phyloP scores from a whole-genome alignment of 2,888 invertebrate genomes.

The Hirtodrosophila histrioides region DNA sequence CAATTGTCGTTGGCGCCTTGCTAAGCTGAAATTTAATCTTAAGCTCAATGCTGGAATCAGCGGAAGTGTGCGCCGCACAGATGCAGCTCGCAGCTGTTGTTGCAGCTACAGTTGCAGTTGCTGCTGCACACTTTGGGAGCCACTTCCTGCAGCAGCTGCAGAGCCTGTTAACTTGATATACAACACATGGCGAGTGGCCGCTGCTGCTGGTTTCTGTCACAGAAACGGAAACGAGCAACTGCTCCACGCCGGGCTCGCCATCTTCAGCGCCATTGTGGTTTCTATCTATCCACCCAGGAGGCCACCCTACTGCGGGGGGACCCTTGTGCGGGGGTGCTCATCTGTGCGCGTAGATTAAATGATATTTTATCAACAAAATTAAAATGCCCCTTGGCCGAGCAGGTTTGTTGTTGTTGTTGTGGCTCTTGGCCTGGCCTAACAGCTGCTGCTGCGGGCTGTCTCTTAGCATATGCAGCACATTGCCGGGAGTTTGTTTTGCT shows the following conservation, averaged over 20 bases:
- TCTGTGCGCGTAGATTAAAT: constrained; percentile 69
- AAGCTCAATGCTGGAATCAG: constrained; percentile 32
- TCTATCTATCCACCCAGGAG: constrained; percentile 12
- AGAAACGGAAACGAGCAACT: constrained; percentile 40
- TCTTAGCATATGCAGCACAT: constrained; percentile 42
- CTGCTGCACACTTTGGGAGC: constrained; percentile 8
- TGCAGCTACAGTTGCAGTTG: constrained; percentile 21
- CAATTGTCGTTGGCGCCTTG: constrained; percentile 25
- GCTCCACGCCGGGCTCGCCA: constrained; percentile 25
- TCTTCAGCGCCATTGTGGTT: constrained; percentile 46
- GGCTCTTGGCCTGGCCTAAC: constrained; percentile 17
- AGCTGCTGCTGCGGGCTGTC: constrained; percentile 27
- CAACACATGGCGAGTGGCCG: constrained; percentile 45
- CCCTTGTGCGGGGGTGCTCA: constrained; percentile 23
- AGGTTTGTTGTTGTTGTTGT: constrained; percentile 18
- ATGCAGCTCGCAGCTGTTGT: constrained; percentile 31
- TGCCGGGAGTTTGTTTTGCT: constrained; percentile 27
- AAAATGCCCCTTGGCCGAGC: constrained; percentile 51
- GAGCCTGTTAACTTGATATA: constrained; percentile 47
- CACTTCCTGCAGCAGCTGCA: constrained; percentile 25
- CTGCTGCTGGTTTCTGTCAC: constrained; percentile 42
- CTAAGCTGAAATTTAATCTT: constrained; percentile 41
- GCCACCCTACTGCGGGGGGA: not conserved
- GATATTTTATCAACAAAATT: constrained; percentile 75
- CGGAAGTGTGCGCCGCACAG: constrained; percentile 41